Evolutionary conservation across 2,888 invertebrate species (phyloP).

Genomic region (Malachius bipustulatus): DNA sequence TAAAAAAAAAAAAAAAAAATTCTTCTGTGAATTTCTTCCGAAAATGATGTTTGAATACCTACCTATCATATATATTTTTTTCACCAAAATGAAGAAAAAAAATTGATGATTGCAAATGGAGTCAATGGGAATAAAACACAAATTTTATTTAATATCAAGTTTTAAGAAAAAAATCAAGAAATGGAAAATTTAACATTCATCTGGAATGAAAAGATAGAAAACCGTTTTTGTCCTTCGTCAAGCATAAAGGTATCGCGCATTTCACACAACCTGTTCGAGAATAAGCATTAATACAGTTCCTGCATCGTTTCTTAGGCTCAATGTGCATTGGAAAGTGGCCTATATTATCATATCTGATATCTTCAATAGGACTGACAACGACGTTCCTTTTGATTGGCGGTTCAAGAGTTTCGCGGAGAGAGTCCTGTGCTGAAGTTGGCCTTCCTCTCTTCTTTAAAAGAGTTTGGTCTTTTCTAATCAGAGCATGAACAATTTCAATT

Average conservation of each 20-base stretch:
- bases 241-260: background rate
- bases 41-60: background rate
- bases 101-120: conserved; percentile 5
- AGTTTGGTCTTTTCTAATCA: too few species aligned
- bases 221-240: conserved; percentile 2
- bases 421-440: background rate
- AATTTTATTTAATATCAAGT: too few species aligned
- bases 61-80: background rate
- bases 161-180: too few species aligned
- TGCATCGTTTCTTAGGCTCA: conserved; percentile 1
- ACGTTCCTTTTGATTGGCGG: background rate
- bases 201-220: too few species aligned
- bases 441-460: too few species aligned
- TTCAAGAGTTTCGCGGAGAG: background rate
- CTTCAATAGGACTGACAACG: background rate
- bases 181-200: too few species aligned
- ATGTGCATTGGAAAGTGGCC: background rate
- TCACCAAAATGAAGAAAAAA: background rate
- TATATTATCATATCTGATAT: background rate
- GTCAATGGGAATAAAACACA: background rate
- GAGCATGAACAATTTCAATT: conserved; percentile 10
- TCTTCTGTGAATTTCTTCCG: background rate
- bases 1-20: background rate
- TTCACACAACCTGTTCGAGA: background rate
- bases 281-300: background rate